A percentile compares a stretch with the other conserved stretches of the same genome.
Evolutionary conservation across 2,113 vertebrate genomes (phyloP).

Genomic region (Pseudopodoces humilis): DNA sequence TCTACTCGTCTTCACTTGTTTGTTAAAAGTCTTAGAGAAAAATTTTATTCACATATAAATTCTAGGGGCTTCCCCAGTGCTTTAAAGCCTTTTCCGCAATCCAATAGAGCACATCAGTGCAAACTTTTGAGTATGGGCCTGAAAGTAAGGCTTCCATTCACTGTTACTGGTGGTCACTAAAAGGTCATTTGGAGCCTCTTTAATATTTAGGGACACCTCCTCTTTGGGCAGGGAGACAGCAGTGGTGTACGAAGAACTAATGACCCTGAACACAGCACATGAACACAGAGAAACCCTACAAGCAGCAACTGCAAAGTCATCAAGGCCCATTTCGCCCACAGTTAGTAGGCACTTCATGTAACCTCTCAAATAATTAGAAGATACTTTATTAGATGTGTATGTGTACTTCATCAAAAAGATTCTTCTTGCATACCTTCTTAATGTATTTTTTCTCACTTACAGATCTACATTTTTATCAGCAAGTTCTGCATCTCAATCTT

Average conservation of each 20-base stretch:
- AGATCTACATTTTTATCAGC: not conserved
- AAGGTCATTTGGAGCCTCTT: not conserved
- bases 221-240: not conserved
- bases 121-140: not conserved
- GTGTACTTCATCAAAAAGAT: not conserved
- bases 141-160: not conserved
- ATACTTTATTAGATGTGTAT: not conserved
- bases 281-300: not conserved
- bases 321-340: not conserved
- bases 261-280: not conserved
- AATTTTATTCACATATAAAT: not conserved
- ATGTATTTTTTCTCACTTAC: not conserved
- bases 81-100: not conserved
- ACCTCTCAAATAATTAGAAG: not conserved
- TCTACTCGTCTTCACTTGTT: not conserved
- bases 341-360: not conserved
- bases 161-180: not conserved
- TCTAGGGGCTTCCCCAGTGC: not conserved
- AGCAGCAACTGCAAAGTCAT: not conserved
- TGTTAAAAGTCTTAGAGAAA: not conserved
- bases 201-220: not conserved
- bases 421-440: not conserved
- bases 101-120: not conserved
- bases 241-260: not conserved
- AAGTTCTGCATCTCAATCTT: not conserved